Conservation (phyloP, 1,140 invertebrate genomes). For the Sycobia sp. region DNA sequence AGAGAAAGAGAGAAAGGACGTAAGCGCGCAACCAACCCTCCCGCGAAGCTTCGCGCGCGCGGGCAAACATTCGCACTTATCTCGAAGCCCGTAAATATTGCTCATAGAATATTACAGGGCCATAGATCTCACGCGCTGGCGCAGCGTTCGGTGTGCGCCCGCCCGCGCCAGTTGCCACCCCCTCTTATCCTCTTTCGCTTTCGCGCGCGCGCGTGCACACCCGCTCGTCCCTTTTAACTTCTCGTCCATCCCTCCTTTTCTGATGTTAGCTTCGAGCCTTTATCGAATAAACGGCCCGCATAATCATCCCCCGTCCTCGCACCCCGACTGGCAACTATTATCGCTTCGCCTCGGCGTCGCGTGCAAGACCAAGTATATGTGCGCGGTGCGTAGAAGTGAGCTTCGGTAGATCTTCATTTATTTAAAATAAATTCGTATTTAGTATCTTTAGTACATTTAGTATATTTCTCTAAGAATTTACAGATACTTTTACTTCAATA, state of each 20-base stretch:
- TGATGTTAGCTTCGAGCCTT: constrained; percentile 48
- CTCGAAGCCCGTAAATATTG: constrained; percentile 55
- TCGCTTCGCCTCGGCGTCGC: no score
- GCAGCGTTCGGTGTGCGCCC: constrained; percentile 1
- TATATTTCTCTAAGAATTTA: no score
- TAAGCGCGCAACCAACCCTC: constrained; percentile 19
- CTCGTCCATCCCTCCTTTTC: constrained; percentile 31
- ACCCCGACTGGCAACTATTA: neutral
- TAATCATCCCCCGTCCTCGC: constrained; percentile 48
- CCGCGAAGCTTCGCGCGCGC: constrained; percentile 37
- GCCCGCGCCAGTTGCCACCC: constrained; percentile 9
- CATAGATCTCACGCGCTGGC: constrained; percentile 49
- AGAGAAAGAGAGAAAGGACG: constrained; percentile 23
- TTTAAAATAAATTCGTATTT: no score
- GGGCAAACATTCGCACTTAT: constrained; percentile 56
- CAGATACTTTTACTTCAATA: no score
- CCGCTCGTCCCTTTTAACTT: constrained; percentile 16
- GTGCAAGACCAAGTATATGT: neutral
- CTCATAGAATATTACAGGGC: constrained; percentile 56
- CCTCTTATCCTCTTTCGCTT: constrained; percentile 23
- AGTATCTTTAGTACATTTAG: no score
- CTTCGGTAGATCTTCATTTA: no score
- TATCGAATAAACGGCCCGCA: constrained; percentile 55
- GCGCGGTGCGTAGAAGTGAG: no score
- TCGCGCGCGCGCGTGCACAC: no score